Evolutionary conservation across 2,888 invertebrate genomes (phyloP).

Genomic region (Coremacera marginata): DNA sequence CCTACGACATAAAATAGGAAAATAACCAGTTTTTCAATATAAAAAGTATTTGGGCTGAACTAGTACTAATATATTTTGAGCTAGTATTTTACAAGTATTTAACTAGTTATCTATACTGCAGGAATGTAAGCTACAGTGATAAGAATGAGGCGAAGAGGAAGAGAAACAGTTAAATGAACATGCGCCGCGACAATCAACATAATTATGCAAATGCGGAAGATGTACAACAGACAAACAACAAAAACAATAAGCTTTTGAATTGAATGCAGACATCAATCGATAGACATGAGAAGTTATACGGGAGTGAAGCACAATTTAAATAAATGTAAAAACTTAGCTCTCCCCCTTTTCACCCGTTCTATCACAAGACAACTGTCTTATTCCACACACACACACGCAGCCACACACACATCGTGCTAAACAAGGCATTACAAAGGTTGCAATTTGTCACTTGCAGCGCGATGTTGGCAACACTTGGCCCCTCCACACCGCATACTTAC

Average conservation of each 20-base stretch:
- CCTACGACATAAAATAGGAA: too few relatives aligned
- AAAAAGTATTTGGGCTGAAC: too few relatives aligned
- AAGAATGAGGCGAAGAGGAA: neutral
- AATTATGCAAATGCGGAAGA: constrained; percentile 42
- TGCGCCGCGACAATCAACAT: constrained; percentile 25
- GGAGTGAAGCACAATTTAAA: neutral
- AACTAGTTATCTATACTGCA: neutral
- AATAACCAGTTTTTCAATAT: too few relatives aligned
- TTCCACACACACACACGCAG: too few relatives aligned
- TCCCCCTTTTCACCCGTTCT: neutral
- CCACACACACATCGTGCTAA: neutral
- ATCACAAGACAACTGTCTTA: neutral
- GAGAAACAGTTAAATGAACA: neutral
- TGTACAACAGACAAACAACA: constrained; percentile 6
- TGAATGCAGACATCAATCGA: neutral
- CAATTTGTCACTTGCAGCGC: constrained; percentile 28
- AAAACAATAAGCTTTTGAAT: neutral
- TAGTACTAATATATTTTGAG: too few relatives aligned
- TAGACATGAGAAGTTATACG: too few relatives aligned
- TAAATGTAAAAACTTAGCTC: neutral
- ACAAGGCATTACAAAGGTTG: constrained; percentile 18
- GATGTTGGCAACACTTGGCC: neutral
- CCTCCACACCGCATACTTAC: neutral
- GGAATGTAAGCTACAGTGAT: neutral
- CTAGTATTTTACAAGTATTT: too few relatives aligned